phyloP scores from a whole-genome alignment of 1,140 invertebrate genomes.

The Anagrus nilaparvatae region DNA sequence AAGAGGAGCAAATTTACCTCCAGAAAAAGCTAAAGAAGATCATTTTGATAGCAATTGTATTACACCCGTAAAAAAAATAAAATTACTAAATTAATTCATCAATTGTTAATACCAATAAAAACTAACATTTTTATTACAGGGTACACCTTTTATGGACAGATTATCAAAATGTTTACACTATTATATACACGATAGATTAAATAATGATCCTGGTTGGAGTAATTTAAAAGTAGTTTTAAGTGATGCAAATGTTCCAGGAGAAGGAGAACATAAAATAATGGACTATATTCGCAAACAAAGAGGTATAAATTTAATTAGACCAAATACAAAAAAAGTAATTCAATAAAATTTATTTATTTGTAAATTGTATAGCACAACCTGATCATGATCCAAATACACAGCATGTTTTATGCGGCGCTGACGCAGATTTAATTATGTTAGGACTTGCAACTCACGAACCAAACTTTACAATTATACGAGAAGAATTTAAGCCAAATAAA shows the following conservation, averaged over 20 bases:
- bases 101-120: background rate
- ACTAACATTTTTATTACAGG: conserved; percentile 40
- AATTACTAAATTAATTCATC: background rate
- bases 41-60: conserved; percentile 99
- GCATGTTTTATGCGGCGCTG: conserved; percentile 96
- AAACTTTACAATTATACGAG: conserved; percentile 95
- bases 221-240: conserved; percentile 93
- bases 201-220: conserved; percentile 92
- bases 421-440: conserved; percentile 98
- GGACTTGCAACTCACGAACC: conserved; percentile 98
- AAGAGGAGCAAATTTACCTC: conserved; percentile 75
- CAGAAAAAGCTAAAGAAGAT: conserved; percentile 79
- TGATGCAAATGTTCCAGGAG: conserved; percentile 96
- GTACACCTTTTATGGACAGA: conserved; percentile 96
- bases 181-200: conserved; percentile 89
- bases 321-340: background rate
- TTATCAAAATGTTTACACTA: conserved; percentile 91
- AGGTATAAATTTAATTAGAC: conserved; percentile 39
- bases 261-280: conserved; percentile 99
- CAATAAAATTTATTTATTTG: conserved; percentile 12
- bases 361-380: conserved; percentile 60
- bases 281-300: conserved; percentile 95
- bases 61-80: conserved; percentile 58
- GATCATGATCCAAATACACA: conserved; percentile 97
- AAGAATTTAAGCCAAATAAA: conserved; percentile 98